A percentile compares a stretch with the other conserved stretches of the same genome.
Conservation (phyloP, 2,888 invertebrate species). For the Nephrotoma appendiculata region DNA sequence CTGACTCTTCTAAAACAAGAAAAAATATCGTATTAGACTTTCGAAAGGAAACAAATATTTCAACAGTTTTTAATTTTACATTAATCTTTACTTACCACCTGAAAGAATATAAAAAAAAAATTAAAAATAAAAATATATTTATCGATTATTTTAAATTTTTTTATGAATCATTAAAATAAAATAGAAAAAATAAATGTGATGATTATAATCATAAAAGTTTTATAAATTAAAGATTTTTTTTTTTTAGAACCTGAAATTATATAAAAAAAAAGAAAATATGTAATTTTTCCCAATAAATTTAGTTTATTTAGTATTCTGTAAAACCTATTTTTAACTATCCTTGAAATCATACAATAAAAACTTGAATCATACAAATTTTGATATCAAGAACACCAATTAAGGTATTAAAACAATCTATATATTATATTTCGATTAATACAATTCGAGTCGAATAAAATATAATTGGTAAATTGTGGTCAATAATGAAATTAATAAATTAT, state of each 20-base stretch:
- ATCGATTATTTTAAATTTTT: neutral
- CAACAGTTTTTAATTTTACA: neutral
- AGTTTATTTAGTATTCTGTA: neutral
- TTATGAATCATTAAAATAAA: neutral
- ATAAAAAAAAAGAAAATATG: neutral
- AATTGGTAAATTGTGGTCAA: too few species aligned
- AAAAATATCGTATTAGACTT: neutral
- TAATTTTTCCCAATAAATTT: neutral
- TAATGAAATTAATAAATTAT: too few species aligned
- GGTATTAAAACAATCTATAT: too few species aligned
- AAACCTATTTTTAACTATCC: neutral
- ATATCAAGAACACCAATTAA: neutral
- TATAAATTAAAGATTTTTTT: neutral
- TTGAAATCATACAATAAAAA: neutral
- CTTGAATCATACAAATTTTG: neutral
- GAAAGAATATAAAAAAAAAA: conserved; percentile 10
- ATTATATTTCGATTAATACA: too few species aligned
- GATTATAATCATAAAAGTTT: neutral
- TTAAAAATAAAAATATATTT: conserved; percentile 1
- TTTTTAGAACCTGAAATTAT: neutral
- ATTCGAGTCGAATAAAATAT: too few species aligned
- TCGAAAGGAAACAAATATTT: neutral
- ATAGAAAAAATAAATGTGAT: neutral
- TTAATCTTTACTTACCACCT: conserved; percentile 11
- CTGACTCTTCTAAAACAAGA: neutral